Base-by-base conservation (phyloP, 2,888 invertebrate genomes). In the Microctonus hyperodae region DNA sequence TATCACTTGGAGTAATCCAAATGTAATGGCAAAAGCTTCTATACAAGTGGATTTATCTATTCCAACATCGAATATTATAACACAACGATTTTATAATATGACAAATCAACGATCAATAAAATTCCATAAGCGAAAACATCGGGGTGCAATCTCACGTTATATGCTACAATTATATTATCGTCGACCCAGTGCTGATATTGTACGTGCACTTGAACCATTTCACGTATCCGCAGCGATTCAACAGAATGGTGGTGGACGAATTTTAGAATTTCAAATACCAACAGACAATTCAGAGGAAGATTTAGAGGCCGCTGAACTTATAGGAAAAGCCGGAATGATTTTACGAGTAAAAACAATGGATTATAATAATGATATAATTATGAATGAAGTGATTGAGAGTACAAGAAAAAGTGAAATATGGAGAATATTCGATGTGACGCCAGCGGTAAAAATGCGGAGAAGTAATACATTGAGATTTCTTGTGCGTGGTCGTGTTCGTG, bases 81-180 rank as follows among this genome's bases (percentile, higher is more conserved):
- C 72, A 3, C 72, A 75, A 5, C 70, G 65, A 11, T 23, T 72
- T 9, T 75, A 74, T 51, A 76, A 75, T 64, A 70, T 65, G 58
- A 63, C 64, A 6, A 37, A 51, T 11, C 68, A 69, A 0, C 70
- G 65, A 16, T 64, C 56, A 6, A 70, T 70, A n/a, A 53, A 64
- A 20, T 55, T 22, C 11, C n/a, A 25, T 7, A 72, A 69, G 16
- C 74, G 69, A 13, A 75, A 72, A 60, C 73, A 75, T 31, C 75
- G 75, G 1, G 74, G 74, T 3, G 68, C 77, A 0, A 72, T 78
- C 1, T 81, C 82, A 3, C 74, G 72, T 28, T 83, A 82, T 58
- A 83, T 83, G 82, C 65, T 82, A 7, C 74, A 79, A 51, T 71
- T 83, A 1, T 83, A 82, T 64, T 78, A 79, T 37, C 78, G 80